Conservation (phyloP, 2,888 invertebrate species). For the Lasioglossum figueresi region DNA sequence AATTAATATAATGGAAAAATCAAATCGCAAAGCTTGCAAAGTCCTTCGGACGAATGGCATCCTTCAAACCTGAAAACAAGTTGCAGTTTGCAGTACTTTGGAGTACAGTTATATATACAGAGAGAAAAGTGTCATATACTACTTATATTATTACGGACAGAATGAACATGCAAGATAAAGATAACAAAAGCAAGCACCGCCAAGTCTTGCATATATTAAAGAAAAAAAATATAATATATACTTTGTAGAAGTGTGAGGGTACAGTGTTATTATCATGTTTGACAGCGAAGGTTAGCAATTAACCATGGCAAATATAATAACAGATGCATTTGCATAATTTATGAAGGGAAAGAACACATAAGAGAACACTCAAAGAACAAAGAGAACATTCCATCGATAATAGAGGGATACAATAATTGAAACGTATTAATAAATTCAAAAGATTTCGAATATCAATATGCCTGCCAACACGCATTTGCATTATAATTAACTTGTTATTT, state of each 20-base stretch:
- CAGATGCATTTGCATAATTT: slow-evolving; percentile 55
- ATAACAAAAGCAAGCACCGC: slow-evolving; percentile 59
- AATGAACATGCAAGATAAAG: slow-evolving; percentile 48
- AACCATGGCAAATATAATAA: slow-evolving; percentile 54
- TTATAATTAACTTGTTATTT: slow-evolving; percentile 71
- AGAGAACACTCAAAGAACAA: slow-evolving; percentile 13
- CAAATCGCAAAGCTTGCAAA: slow-evolving; percentile 44
- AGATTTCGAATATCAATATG: slow-evolving; percentile 47
- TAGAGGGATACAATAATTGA: slow-evolving; percentile 52
- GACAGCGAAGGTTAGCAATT: slow-evolving; percentile 63
- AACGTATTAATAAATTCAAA: slow-evolving; percentile 51
- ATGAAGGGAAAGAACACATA: slow-evolving; percentile 27
- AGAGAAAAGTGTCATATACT: slow-evolving; percentile 57
- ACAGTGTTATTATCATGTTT: slow-evolving; percentile 74
- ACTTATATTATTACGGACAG: slow-evolving; percentile 57
- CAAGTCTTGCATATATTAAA: slow-evolving; percentile 74
- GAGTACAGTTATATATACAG: slow-evolving; percentile 58
- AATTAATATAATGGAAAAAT: slow-evolving; percentile 17
- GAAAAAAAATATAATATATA: slow-evolving; percentile 78
- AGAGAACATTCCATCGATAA: slow-evolving; percentile 76
- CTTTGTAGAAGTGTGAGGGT: slow-evolving; percentile 74
- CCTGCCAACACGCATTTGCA: slow-evolving; percentile 68
- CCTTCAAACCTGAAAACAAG: slow-evolving; percentile 29
- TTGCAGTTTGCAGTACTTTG: slow-evolving; percentile 46
- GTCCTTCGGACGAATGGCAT: slow-evolving; percentile 59